Base-by-base conservation (phyloP, 2,113 vertebrate genomes). In the Myotis davidii region DNA sequence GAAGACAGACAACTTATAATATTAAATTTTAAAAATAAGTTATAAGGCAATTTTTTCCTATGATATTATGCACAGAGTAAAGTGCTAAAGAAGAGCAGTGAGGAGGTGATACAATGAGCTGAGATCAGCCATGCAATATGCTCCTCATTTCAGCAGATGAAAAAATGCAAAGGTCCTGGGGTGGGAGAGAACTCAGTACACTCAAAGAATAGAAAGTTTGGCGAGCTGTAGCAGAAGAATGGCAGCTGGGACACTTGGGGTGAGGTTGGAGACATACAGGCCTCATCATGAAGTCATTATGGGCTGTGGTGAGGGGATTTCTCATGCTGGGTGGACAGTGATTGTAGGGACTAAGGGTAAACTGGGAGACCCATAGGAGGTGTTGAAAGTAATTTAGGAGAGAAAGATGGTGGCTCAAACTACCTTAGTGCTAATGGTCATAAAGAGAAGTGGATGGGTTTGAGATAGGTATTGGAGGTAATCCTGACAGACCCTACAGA, bases 321-420 rank as follows among this genome's bases (percentile, higher is more conserved):
- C 48, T 67, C 7, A 2, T n/a, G 4, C 0, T 17, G 12, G 9
- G 4, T 39, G 16, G 9, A 56, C n/a, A 85, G 14, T 90, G 50
- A 39, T 79, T 64, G 10, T 81, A 50, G 13, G 61, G n/a, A n/a
- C 5, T 20, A 9, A 18, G 1, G 7, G n/a, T 39, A n/a, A 85
- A 54, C 8, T 39, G 14, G 1, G 9, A 34, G 73, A 74, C 21
- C 6, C 25, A 48, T 16, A 14, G 25, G 25, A 90, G 8, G 6
- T 79, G 6, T 39, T 39, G 23, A 52, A 64, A 81, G 65, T 70
- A 70, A 45, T 1, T 29, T n/a, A 20, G 70, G 16, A 48, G 52
- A 81, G 54, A 29, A 1, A 0, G 9, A 21, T 48, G 27, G 13
- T 1, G 5, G 3, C 16, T 54, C 0, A 0, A 1, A 29, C 5